Base-by-base conservation (phyloP, 35 echinoderm and acorn worm genomes). In the Patiria miniata region DNA sequence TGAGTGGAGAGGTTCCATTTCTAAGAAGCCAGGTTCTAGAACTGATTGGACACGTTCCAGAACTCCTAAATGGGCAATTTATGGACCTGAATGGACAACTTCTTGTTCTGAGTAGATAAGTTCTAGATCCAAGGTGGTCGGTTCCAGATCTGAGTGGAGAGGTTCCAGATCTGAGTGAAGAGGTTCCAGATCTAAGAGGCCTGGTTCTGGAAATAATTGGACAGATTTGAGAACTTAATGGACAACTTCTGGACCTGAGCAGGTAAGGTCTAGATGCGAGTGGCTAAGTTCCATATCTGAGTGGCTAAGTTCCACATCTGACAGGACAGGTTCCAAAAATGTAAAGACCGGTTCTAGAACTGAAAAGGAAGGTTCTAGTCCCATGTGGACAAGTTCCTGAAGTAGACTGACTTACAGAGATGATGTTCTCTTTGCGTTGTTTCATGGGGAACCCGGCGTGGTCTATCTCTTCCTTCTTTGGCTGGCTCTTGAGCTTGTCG, bases 401-500 rank as follows among this genome's bases (percentile, higher is more conserved):
- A 4, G 4, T 47, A 6, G 42, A 47, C 4, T 47, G 42, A 84
- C 95, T 90, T 84, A 97, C 95, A 21, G 89, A 83, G 33, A 99
- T 92, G 23, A 99, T 37, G 14, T 91, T 94, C 19, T 99, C 96
- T 79, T 92, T 99, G 51, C 68, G 56, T 73, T 91, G 81, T 42
- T 91, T 94, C 52, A 83, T 86, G 16, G 89, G 89, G 79, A 94
- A 94, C 40, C 95, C 91, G 28, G 87, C 87, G 79, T 89, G 94
- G 39, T 99, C 96, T 79, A 83, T 99, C 16, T 99, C 96, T 33
- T 94, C 88, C 50, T 93, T 97, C 60, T 93, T 92, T 54, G 53
- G 54, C 7, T 55, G 85, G 21, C 61, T 58, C 65, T 94, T 94
- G 21, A 99, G 61, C 44, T 78, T 92, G 10, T 95, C 89, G 21